Evolutionary conservation across 2,888 invertebrate species (phyloP).

Genomic region (Glaucopsyche alexis): DNA sequence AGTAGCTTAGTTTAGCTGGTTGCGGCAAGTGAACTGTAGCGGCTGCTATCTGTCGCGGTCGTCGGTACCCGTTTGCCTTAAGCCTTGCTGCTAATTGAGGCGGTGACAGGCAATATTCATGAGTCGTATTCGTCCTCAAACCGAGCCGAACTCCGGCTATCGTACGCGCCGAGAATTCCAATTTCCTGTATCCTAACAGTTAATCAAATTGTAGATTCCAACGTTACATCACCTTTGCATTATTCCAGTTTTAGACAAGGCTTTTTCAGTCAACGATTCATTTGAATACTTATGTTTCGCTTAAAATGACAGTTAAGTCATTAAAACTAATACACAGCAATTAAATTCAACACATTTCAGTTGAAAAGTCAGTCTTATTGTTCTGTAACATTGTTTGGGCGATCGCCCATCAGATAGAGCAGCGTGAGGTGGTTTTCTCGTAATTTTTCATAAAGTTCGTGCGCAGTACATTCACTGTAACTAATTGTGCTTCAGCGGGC

Average conservation of each 20-base stretch:
- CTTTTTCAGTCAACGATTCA: background rate
- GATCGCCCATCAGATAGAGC: constrained; percentile 12
- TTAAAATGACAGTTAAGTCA: background rate
- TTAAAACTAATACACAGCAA: background rate
- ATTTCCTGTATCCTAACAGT: constrained; percentile 4
- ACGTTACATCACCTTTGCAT: background rate
- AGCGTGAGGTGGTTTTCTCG: background rate
- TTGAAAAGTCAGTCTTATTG: background rate
- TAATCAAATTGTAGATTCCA: background rate
- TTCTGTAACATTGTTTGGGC: background rate
- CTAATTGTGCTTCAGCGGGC: background rate
- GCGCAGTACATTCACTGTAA: background rate
- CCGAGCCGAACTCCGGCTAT: constrained; percentile 10
- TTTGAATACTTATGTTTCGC: background rate
- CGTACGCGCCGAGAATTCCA: constrained; percentile 6
- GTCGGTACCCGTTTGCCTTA: background rate
- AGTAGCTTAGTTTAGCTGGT: background rate
- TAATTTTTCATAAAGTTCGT: background rate
- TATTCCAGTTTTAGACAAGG: background rate
- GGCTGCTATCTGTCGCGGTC: background rate
- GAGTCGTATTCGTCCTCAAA: constrained; percentile 11
- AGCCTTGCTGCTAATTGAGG: background rate
- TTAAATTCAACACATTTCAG: constrained; percentile 8
- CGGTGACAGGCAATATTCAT: constrained; percentile 15
- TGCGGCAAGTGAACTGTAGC: background rate